Base-by-base conservation (phyloP, 2,797 vertebrate genomes). In the Cottoperca gobio region DNA sequence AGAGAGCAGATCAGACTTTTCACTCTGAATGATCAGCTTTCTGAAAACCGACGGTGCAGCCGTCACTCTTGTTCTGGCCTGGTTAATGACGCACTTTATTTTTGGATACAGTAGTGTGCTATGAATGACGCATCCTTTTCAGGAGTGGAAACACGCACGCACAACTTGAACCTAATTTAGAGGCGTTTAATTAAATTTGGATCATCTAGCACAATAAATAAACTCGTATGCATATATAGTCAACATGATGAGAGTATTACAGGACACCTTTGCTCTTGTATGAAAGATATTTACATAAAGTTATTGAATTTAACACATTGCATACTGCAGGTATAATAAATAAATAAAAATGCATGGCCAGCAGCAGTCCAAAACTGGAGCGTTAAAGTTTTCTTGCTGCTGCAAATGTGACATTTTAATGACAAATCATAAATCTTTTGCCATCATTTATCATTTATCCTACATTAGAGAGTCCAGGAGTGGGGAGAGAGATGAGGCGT, bases 41-140 rank as follows among this genome's bases (percentile, higher is more conserved):
- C 4, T 53, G n/a, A 19, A 17, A 55, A 60, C n/a, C 26, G 26
- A 26, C 2, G 31, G 26, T 4, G 8, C 40, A 11, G 52, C 28
- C 17, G 45, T 49, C 49, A 19, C 0, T 58, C 66, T 61, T 65
- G 60, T 73, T 73, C 21, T 12, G 31, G 45, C 19, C 52, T n/a
- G 19, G 39, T 54, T 46, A 33, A 33, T 8, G 39, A 40, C 3
- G 33, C 16, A 3, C 33, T 50, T 23, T 72, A 84, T 67, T 71
- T 73, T 59, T 55, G 39, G 76, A 45, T 57, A 8, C 53, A 23
- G 26, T 1, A 7, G 43, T 26, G 54, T 8, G 71, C 77, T 50
- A 7, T 31, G 55, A 75, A 72, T 2, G 71, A 75, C 8, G 53
- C 49, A 10, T 73, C 82, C 82, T 85, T 89, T 88, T 84, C 63